A percentile compares a stretch with the other conserved stretches of the same genome.
phyloP scores from a whole-genome alignment of 2,113 vertebrate species.

The Thalassarche chlororhynchos region DNA sequence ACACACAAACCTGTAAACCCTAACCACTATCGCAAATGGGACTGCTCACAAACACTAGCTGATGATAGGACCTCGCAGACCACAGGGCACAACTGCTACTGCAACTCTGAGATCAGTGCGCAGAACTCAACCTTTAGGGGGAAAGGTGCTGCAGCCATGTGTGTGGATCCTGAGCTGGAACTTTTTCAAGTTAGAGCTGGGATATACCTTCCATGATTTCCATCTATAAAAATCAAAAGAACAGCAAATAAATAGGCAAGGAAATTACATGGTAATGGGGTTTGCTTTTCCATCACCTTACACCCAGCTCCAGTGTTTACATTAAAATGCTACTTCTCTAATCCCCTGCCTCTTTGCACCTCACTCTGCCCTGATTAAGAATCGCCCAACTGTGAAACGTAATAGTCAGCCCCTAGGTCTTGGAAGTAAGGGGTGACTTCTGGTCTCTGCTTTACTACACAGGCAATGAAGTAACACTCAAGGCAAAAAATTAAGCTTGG shows the following conservation, averaged over 20 bases:
- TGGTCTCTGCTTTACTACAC: no score
- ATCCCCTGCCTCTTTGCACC: no score
- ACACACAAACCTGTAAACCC: background rate
- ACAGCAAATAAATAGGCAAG: background rate
- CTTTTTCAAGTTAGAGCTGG: background rate
- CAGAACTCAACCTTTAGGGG: background rate
- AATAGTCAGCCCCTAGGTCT: no score
- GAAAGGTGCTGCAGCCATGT: background rate
- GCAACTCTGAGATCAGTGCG: background rate
- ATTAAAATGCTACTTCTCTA: no score
- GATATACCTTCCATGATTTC: background rate
- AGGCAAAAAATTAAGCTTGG: no score
- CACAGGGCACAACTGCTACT: background rate
- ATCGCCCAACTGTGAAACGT: no score
- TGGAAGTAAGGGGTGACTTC: no score
- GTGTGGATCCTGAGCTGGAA: background rate
- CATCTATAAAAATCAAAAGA: background rate
- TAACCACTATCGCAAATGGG: background rate
- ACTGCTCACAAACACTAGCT: background rate
- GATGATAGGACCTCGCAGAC: background rate
- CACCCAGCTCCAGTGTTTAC: no score
- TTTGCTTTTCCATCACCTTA: no score
- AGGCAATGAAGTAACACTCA: no score
- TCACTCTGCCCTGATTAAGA: no score
- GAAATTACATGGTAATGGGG: no score